Conservation (phyloP, 2,113 vertebrate genomes). For the Pholis gunnellus region DNA sequence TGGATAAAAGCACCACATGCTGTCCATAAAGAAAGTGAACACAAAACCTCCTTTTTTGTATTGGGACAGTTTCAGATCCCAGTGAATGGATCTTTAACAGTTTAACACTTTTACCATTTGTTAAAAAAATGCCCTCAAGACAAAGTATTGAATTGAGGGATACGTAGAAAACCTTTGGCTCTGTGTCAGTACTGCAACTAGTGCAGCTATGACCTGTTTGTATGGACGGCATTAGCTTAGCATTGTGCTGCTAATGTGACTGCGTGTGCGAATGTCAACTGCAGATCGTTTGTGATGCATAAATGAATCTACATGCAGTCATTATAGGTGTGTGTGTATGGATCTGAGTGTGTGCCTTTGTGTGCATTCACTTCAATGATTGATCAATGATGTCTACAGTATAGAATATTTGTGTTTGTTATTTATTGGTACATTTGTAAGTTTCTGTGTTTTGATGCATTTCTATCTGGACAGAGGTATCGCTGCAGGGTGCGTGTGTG, state of each 20-base stretch:
- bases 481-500: neutral
- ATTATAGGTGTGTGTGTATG: neutral
- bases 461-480: neutral
- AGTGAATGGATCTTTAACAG: neutral
- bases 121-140: neutral
- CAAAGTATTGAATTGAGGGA: too few relatives aligned
- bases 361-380: slow-evolving; percentile 12
- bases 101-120: neutral
- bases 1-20: neutral
- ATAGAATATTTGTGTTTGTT: neutral
- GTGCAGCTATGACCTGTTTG: neutral
- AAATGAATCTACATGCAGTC: neutral
- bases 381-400: neutral
- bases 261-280: neutral
- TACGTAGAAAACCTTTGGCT: neutral
- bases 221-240: slow-evolving; percentile 6
- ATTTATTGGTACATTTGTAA: neutral
- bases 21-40: neutral
- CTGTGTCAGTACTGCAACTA: neutral
- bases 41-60: neutral
- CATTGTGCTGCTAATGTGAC: neutral
- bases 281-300: neutral
- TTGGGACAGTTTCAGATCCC: neutral
- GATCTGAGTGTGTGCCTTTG: slow-evolving; percentile 6
- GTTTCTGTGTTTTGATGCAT: neutral